These are phyloP conservation scores for Armadillidium nasatum DNA, from an alignment of 1,140 invertebrate genomes.

Conservation along the genomic window DNA sequence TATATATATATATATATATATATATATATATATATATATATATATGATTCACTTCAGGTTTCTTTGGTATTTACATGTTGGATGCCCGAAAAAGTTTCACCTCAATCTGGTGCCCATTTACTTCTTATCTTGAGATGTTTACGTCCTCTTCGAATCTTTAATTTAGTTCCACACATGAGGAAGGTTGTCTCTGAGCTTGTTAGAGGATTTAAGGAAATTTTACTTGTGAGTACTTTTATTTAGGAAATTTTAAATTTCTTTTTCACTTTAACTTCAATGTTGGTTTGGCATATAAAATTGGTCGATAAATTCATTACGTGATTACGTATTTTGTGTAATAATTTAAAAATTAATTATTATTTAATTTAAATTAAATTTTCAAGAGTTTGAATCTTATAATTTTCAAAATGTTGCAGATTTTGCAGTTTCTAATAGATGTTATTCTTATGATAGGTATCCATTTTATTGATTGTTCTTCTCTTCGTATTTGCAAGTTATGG, in stretches of 20 bases:
- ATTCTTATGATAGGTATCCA: constrained; percentile 69
- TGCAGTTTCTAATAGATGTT: not conserved
- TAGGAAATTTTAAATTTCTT: no score
- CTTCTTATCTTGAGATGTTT: constrained; percentile 95
- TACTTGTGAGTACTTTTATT: constrained; percentile 82
- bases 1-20: constrained; percentile 24
- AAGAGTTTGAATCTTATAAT: not conserved
- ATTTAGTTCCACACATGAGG: constrained; percentile 96
- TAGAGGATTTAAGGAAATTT: constrained; percentile 98
- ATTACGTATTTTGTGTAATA: not conserved
- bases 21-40: constrained; percentile 17
- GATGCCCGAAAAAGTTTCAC: constrained; percentile 89
- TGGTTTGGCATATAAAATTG: no score
- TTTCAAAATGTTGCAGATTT: not conserved
- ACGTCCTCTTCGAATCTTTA: constrained; percentile 92
- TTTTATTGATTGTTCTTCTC: constrained; percentile 94
- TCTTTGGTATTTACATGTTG: constrained; percentile 90
- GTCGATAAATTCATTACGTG: not conserved
- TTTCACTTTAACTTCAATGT: no score
- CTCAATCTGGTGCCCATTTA: constrained; percentile 86
- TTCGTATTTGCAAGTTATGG: constrained; percentile 99
- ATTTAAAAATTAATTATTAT: not conserved
- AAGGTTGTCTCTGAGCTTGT: constrained; percentile 98
- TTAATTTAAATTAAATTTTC: not conserved
- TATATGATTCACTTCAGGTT: constrained; percentile 57